phyloP scores from a whole-genome alignment of 2,113 vertebrate species.

The Ceyx melanurus region DNA sequence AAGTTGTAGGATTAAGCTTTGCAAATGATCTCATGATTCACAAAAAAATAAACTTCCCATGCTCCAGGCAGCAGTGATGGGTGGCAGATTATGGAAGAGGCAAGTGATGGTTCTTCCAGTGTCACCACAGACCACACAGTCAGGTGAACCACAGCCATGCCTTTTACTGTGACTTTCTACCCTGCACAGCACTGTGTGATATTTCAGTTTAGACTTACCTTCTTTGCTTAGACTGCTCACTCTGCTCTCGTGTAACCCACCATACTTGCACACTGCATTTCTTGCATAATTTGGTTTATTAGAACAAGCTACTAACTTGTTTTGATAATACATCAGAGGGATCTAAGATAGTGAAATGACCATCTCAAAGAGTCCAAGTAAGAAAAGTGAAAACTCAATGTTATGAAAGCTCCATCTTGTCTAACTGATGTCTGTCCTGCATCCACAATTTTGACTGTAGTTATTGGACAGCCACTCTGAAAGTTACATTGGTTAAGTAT shows the following conservation, averaged over 20 bases:
- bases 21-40: background rate
- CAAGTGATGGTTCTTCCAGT: background rate
- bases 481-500: background rate
- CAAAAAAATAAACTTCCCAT: conserved; percentile 20
- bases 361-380: background rate
- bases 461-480: background rate
- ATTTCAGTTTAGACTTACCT: background rate
- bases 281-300: background rate
- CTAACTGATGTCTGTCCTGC: background rate
- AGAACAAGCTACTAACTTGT: background rate
- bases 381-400: background rate
- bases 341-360: background rate
- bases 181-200: background rate
- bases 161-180: background rate
- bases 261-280: background rate
- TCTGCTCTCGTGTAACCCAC: background rate
- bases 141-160: background rate
- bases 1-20: background rate
- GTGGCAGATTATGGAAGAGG: background rate
- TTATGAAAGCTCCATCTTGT: background rate
- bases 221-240: background rate
- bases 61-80: background rate
- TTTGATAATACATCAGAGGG: background rate
- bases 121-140: background rate
- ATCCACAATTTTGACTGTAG: background rate